Percentiles rank a stretch among this genome's conserved stretches.
Conservation (phyloP, 2,113 vertebrate genomes). For the Ctenomys sociabilis region DNA sequence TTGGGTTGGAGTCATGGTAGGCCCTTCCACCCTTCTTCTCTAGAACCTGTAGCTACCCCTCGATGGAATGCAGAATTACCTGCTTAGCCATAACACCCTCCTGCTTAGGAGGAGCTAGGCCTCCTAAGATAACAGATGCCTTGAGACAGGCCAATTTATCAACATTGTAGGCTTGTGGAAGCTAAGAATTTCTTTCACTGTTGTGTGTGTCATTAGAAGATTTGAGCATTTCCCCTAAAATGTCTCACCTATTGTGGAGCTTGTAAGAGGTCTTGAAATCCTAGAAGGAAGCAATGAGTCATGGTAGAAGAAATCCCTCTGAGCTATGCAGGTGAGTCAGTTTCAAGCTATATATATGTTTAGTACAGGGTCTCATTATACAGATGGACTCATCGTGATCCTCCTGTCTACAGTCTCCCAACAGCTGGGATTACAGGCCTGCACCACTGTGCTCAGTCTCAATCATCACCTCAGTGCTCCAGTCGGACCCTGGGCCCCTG, state of each 20-base stretch:
- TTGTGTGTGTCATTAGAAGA: not conserved
- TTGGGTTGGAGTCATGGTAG: not conserved
- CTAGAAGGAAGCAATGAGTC: not conserved
- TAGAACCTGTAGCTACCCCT: not conserved
- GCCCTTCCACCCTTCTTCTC: not conserved
- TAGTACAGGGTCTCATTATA: too few species aligned
- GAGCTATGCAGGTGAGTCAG: not conserved
- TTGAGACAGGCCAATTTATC: not conserved
- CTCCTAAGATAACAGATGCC: not conserved
- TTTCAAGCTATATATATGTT: not conserved
- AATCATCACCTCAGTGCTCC: too few species aligned
- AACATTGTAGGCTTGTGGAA: not conserved
- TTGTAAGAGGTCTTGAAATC: not conserved
- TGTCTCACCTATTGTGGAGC: not conserved
- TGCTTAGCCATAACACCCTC: too few species aligned
- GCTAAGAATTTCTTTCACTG: not conserved
- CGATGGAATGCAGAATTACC: not conserved
- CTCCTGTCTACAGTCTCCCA: too few species aligned
- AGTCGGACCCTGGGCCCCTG: too few species aligned
- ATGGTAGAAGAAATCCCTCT: not conserved
- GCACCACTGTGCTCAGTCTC: too few species aligned
- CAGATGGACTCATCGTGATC: too few species aligned
- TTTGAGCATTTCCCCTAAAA: not conserved
- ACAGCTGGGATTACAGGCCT: too few species aligned
- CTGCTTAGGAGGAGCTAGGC: rapidly evolving